Evolutionary conservation across 2,797 vertebrate genomes (phyloP), one percentile per base, ranked within the genome.

Genomic region (Chlorospingus semifuscus): DNA sequence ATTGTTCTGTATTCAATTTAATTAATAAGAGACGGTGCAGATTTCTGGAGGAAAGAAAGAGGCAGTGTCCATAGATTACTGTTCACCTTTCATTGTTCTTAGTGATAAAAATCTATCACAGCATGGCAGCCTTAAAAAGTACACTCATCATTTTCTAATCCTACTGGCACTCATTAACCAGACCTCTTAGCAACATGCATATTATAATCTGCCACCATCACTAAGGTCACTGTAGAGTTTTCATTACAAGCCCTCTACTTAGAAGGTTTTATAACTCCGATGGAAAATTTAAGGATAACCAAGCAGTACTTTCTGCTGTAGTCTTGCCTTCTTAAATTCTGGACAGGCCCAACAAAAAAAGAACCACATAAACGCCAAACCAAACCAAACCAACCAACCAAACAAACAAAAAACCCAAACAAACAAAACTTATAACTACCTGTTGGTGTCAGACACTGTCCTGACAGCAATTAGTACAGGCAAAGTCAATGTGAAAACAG

Each of bases 21-120:
- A 97, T 97, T 97, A 98, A 96, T 97, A 97, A 96, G 94, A 94
- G 79, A 95, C 1, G 6, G 50, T 91, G 50, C 56, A 6, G 16
- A 89, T 96, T 97, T 97, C 94, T 89, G 71, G 72, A 90, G 37
- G 61, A 97, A 94, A 91, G 92, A 86, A 94, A 92, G 85, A 88
- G 59, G 53, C 53, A 86, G 30, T 39, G 71, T 56, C 77, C 92
- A 79, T 47, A 91, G 84, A 95, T 95, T 96, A 82, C 92, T 53
- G 44, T 29, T 42, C 82, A 96, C 94, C 88, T 96, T 95, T 83
- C 84, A 53, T n/a, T 93, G 91, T 93, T 96, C 96, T 74, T 85
- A 95, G 86, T 88, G 47, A 93, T 61, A 96, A 95, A 97, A 97
- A 96, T 96, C 95, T 81, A 27, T 90, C 89, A 72, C 46, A 83